These are phyloP conservation scores for Heterochromis multidens DNA, from an alignment of 2,113 vertebrate genomes.

Conservation along the genomic window DNA sequence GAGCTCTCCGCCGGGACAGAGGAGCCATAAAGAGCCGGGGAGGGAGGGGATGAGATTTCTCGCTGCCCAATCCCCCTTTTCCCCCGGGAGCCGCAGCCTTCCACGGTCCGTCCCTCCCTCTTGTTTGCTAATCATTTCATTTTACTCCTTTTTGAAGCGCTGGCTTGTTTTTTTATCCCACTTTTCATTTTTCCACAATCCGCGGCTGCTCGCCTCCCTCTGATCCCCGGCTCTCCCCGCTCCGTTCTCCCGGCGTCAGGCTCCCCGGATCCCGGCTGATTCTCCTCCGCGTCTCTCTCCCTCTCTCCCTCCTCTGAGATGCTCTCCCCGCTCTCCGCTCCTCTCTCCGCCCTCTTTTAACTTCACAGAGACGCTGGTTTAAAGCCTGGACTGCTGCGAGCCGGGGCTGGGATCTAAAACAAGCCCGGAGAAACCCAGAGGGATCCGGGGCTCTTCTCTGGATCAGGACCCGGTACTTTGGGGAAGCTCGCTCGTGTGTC, in stretches of 20 bases:
- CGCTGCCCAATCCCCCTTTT: conserved; percentile 74
- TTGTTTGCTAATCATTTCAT: conserved; percentile 80
- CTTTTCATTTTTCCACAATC: conserved; percentile 73
- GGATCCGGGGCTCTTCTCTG: conserved; percentile 74
- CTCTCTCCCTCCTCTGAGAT: conserved; percentile 64
- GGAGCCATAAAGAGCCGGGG: conserved; percentile 74
- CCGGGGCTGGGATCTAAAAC: conserved; percentile 74
- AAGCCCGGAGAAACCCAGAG: conserved; percentile 70
- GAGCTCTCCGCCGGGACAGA: conserved; percentile 78
- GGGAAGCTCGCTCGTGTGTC: conserved; percentile 50
- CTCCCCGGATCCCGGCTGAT: conserved; percentile 69
- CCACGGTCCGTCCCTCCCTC: conserved; percentile 75
- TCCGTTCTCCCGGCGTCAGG: conserved; percentile 62
- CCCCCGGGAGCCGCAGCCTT: conserved; percentile 75
- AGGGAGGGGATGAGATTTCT: conserved; percentile 72
- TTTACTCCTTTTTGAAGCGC: conserved; percentile 81
- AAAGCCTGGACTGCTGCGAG: conserved; percentile 53
- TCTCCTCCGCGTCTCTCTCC: background rate
- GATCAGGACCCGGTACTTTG: conserved; percentile 74
- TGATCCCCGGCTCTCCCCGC: conserved; percentile 69
- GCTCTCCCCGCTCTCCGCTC: conserved; percentile 59
- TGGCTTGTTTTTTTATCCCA: conserved; percentile 75
- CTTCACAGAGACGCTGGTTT: conserved; percentile 58
- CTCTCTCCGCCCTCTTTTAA: conserved; percentile 68
- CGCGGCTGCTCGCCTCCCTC: conserved; percentile 69